Evolutionary conservation across 2,888 invertebrate genomes (phyloP).

Genomic region (Caradrina kadenii): DNA sequence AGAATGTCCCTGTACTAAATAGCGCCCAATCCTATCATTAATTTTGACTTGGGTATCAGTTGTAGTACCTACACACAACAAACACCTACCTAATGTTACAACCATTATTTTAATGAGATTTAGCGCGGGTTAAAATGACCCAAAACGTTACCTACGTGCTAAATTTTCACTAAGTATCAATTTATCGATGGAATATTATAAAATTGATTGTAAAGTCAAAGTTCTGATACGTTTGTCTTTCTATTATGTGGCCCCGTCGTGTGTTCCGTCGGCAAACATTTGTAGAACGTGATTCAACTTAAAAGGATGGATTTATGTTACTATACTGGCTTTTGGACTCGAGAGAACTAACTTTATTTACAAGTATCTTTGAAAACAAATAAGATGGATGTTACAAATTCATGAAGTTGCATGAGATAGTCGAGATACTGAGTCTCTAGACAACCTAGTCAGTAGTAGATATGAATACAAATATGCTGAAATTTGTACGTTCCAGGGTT

Average conservation of each 20-base stretch:
- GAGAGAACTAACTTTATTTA: conserved; percentile 78
- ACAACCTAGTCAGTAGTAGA: conserved; percentile 58
- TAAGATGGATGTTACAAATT: conserved; percentile 78
- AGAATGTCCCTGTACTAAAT: background rate
- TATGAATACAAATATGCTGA: conserved; percentile 64
- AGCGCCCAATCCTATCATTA: conserved; percentile 2
- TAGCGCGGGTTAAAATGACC: background rate
- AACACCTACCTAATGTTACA: conserved; percentile 3
- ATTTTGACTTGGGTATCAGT: conserved; percentile 4
- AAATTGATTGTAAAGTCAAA: conserved; percentile 77
- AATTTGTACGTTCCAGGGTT: conserved; percentile 33
- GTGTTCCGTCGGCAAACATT: conserved; percentile 84
- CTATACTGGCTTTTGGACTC: conserved; percentile 77
- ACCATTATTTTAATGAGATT: conserved; percentile 11
- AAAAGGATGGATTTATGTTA: conserved; percentile 83
- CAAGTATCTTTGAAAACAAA: conserved; percentile 76
- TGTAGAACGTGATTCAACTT: conserved; percentile 86
- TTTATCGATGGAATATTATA: conserved; percentile 31
- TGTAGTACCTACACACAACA: background rate
- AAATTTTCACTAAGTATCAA: conserved; percentile 2
- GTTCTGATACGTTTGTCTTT: conserved; percentile 81
- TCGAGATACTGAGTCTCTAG: conserved; percentile 61
- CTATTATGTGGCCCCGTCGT: conserved; percentile 79
- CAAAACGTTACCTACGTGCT: background rate
- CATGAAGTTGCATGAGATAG: conserved; percentile 73